Conservation (phyloP, 2,888 invertebrate species). For the Trachelus troglodyta region DNA sequence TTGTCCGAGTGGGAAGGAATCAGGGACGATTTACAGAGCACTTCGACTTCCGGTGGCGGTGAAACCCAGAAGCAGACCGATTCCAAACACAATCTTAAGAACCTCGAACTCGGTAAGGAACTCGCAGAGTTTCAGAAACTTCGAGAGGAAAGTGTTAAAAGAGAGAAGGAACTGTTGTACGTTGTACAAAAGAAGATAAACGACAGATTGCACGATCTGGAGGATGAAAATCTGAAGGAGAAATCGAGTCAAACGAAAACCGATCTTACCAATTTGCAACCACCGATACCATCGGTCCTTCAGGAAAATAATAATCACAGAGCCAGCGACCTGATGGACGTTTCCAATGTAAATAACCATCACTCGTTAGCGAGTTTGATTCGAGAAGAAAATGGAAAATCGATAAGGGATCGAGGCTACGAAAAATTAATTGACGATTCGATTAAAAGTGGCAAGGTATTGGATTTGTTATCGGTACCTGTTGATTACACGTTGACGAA, state of each 20-base stretch:
- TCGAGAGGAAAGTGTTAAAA: background rate
- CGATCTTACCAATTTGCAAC: background rate
- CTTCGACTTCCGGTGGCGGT: background rate
- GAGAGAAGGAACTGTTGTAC: background rate
- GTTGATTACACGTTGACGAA: background rate
- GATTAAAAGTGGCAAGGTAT: background rate
- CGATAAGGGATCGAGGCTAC: background rate
- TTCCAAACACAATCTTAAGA: background rate
- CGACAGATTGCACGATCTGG: background rate
- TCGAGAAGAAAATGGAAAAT: background rate
- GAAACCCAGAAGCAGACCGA: background rate
- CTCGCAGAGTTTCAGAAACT: slow-evolving; percentile 1
- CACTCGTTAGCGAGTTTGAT: background rate
- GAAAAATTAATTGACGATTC: background rate
- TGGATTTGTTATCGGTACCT: background rate
- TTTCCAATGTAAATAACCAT: background rate
- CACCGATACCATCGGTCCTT: background rate
- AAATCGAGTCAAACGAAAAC: background rate
- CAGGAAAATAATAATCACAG: background rate
- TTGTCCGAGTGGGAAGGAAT: background rate
- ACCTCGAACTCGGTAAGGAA: background rate
- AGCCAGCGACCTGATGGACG: background rate
- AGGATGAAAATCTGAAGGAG: background rate
- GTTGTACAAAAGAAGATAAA: background rate
- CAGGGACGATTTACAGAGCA: background rate